Conservation (phyloP, 2,888 invertebrate genomes). For the Diplazon laetatorius region DNA sequence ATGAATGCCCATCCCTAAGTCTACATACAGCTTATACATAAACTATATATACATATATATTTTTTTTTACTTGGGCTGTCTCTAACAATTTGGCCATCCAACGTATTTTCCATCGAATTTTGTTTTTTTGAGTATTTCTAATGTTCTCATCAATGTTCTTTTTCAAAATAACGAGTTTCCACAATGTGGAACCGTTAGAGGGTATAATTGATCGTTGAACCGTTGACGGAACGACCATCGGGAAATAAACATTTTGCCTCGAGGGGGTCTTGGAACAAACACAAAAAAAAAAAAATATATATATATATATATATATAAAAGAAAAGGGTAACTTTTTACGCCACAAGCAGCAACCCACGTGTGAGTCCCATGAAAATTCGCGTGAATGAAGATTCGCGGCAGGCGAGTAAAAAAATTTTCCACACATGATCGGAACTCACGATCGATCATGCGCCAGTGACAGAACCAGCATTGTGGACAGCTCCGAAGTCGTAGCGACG, state of each 20-base stretch:
- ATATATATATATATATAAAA: too few relatives aligned
- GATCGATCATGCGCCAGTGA: constrained; percentile 77
- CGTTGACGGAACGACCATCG: constrained; percentile 71
- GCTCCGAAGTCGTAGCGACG: constrained; percentile 12
- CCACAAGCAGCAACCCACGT: constrained; percentile 41
- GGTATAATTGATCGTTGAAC: constrained; percentile 69
- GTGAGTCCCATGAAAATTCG: constrained; percentile 72
- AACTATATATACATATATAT: too few relatives aligned
- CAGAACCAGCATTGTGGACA: constrained; percentile 42
- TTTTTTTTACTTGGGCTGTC: too few relatives aligned
- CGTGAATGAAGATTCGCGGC: constrained; percentile 72
- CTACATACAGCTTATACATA: too few relatives aligned
- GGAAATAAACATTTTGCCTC: constrained; percentile 74
- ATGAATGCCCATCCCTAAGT: too few relatives aligned
- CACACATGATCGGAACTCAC: constrained; percentile 78
- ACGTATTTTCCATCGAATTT: too few relatives aligned
- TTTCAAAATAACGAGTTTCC: constrained; percentile 15
- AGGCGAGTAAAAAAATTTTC: constrained; percentile 78
- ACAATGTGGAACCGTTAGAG: constrained; percentile 9
- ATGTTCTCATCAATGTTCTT: too few relatives aligned
- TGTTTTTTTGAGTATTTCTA: too few relatives aligned
- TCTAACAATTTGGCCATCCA: too few relatives aligned
- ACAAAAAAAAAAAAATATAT: too few relatives aligned
- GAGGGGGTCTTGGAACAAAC: constrained; percentile 49
- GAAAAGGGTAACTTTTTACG: constrained; percentile 67